Base-by-base conservation (phyloP, 2,113 vertebrate species). In the Pyrgilauda ruficollis region DNA sequence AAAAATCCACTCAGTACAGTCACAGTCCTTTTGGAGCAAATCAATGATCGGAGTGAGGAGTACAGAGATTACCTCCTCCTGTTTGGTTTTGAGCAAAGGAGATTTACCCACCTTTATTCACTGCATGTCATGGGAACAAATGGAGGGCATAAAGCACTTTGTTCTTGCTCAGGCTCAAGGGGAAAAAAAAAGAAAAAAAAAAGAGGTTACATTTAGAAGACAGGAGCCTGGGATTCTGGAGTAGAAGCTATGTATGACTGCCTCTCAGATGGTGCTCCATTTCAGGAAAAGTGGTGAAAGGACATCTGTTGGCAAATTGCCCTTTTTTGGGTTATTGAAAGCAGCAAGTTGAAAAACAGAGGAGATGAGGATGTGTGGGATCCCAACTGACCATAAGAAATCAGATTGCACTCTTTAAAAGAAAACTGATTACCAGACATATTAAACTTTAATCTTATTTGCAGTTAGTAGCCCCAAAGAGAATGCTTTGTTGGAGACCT, bases 401-500 rank as follows among this genome's bases (percentile, higher is more conserved):
- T 95, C 93, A 92, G 90, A 97, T 53, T 75, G 85, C 53, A 69
- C 79, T 94, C 82, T 94, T 94, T 96, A 90, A 78, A 92, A 90
- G 85, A 96, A 90, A 95, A 96, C 85, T 90, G 92, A 94, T 96
- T 95, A 92, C 88, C 73, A 96, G 92, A 56, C 79, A 90, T 97
- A 95, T 90, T 95, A 96, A 95, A 89, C 61, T 95, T 95, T 96
- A 96, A 97, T 97, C 95, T 94, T 89, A 90, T 94, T 97, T 96
- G 92, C 76, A 84, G 92, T 92, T 96, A 92, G 94, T 92, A 86
- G 85, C 83, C 94, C 96, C 93, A 78, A 96, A 93, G 92, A 95
- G 94, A 95, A 97, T 75, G 91, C 62, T 89, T 87, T 92, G 58
- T 66, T 94, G 96, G 92, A 96, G 55, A 87, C 66, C 77, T 89